Conservation (phyloP, 2,888 invertebrate species). For the Onchidella celtica region DNA sequence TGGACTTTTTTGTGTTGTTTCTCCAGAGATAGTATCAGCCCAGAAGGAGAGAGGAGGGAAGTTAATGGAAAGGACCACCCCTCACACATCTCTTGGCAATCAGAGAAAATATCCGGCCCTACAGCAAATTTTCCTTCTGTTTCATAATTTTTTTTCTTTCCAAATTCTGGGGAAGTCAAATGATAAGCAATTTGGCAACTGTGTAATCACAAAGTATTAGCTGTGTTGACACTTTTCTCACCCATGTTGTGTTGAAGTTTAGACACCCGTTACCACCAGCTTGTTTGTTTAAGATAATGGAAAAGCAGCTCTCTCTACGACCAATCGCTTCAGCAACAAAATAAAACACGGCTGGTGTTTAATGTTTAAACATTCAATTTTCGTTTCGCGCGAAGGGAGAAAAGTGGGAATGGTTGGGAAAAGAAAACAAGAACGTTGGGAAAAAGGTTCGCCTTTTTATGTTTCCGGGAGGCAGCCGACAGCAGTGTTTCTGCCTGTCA, state of each 20-base stretch:
- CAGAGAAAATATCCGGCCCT: too few species aligned
- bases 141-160: too few species aligned
- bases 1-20: too few species aligned
- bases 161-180: too few species aligned
- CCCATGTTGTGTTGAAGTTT: not conserved
- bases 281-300: not conserved
- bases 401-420: not conserved
- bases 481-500: not conserved
- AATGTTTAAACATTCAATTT: slow-evolving; percentile 4
- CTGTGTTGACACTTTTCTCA: too few species aligned
- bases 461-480: slow-evolving; percentile 1
- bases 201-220: too few species aligned
- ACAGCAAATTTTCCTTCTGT: too few species aligned
- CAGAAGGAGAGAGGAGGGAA: too few species aligned
- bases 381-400: not conserved
- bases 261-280: not conserved
- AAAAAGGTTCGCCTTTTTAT: slow-evolving; percentile 13
- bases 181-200: too few species aligned
- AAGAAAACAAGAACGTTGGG: not conserved
- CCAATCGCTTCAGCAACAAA: not conserved
- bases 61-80: too few species aligned
- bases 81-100: too few species aligned
- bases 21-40: too few species aligned
- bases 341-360: not conserved
- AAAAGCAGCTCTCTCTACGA: not conserved